Evolutionary conservation across 2,888 invertebrate genomes (phyloP), one percentile per base, ranked within the genome.

Genomic region (Drosophila borealis): DNA sequence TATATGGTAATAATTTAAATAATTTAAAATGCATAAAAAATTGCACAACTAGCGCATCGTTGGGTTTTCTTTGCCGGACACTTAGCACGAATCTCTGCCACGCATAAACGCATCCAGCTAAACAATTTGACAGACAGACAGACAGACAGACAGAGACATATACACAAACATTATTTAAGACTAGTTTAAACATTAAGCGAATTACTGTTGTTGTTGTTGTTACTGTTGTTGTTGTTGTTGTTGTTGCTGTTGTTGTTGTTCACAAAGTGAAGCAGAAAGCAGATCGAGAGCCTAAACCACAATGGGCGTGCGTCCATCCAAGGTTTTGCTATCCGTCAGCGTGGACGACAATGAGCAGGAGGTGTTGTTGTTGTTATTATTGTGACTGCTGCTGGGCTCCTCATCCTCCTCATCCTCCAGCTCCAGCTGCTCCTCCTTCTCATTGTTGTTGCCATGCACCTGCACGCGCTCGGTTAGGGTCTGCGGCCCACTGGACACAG

Each of bases 291-390:
- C 41, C 29, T 74, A 82, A 9, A 92, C 92, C 71, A 92, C 87
- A 80, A 92, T 91, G 65, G 92, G 92, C 34, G 91, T 87, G 49
- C 92, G 90, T 33, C 90, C 83, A 81, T 92, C 92, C 63, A 92
- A 72, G 51, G 92, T 91, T 76, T 91, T 92, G 78, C 92, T 92
- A 59, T 91, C 91, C 57, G 91, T 92, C 49, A 91, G 74, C 44
- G 90, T 89, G 45, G 92, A 91, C 61, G 91, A 90, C 59, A 92
- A 55, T 25, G 92, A 91, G 64, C 91, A 89, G 45, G 92, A 91
- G 36, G 92, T 91, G 61, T 91, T 88, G 77, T 91, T 91, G 70
- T 90, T 87, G 70, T 91, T 91, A 60, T 89, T 89, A 44, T 83
- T 85, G 53, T 83, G 66, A 25, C 63, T 80, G 63, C 78, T 65